Conservation (phyloP, 2,888 invertebrate species). For the Chalcosyrphus nemorum region DNA sequence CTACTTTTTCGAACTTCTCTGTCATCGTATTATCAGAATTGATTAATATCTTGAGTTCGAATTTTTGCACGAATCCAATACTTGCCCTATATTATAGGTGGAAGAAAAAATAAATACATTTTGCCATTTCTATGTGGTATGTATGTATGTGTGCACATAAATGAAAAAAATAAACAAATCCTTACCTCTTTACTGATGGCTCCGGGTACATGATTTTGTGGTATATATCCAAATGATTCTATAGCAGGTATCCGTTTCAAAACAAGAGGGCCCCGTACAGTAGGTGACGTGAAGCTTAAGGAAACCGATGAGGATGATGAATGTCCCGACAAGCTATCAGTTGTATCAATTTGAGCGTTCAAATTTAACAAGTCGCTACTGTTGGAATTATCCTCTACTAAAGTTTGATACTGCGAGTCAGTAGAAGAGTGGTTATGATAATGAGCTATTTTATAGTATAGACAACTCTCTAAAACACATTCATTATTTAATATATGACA, state of each 20-base stretch:
- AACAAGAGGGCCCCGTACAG: conserved; percentile 68
- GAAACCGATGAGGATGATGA: conserved; percentile 74
- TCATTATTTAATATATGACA: conserved; percentile 13
- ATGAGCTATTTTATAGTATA: conserved; percentile 23
- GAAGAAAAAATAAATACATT: too few relatives aligned
- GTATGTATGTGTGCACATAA: too few relatives aligned
- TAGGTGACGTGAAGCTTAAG: conserved; percentile 60
- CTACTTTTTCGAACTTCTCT: too few relatives aligned
- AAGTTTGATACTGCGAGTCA: conserved; percentile 13
- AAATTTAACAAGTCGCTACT: conserved; percentile 23
- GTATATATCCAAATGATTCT: conserved; percentile 77
- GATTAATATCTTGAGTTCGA: too few relatives aligned
- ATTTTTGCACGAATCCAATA: too few relatives aligned
- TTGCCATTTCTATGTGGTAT: too few relatives aligned
- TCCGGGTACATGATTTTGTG: conserved; percentile 75
- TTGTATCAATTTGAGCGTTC: conserved; percentile 51
- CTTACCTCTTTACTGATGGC: conserved; percentile 77
- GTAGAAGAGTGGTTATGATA: conserved; percentile 4
- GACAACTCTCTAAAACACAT: conserved; percentile 24
- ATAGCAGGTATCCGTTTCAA: conserved; percentile 77
- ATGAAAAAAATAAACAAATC: conserved; percentile 60
- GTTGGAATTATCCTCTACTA: conserved; percentile 18
- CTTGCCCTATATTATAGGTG: too few relatives aligned
- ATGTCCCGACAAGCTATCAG: conserved; percentile 73
- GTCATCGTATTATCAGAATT: too few relatives aligned